Evolutionary conservation across 2,797 vertebrate species (phyloP), one percentile per base, ranked within the genome.

Genomic region (Syngnathus rostellatus): DNA sequence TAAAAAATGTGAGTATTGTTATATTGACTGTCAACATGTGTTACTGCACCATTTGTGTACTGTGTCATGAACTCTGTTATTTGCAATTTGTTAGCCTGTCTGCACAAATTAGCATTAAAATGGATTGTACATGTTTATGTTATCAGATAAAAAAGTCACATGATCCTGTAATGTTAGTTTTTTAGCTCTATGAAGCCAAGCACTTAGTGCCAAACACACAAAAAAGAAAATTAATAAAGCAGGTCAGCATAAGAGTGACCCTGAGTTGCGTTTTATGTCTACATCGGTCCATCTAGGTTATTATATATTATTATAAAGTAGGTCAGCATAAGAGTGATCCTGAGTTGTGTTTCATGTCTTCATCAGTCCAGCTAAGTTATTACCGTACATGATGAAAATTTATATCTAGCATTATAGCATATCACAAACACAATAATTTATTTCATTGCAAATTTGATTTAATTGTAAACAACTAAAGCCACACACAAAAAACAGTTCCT

Each of bases 401-500:
- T 23, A 53, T 9, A 23, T 53, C n/a, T n/a, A n/a, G 19, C 19
- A 9, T 57, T 31, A 43, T 6, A 62, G 40, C 16, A 55, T 73
- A 77, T 65, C 58, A 73, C 64, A 75, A 72, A 71, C 63, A 73
- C 48, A 45, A 14, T 61, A 45, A 7, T 23, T 45, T 65, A 46
- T 14, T 61, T 61, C 31, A 59, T 53, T 5, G 54, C 38, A 37
- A 64, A 50, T 59, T 68, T 63, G 37, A 46, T 21, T 73, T 62
- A 48, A 68, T 23, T 72, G 75, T 67, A 69, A 66, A 75, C 54
- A 66, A 67, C 75, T 23, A 43, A 62, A 72, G 72, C 76, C 70
- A 70, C 72, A 71, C 70, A 76, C 50, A 63, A 64, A 70, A 63
- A 64, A 70, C 57, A 67, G 68, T 17, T 58, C 14, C 14, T 54